Evolutionary conservation across 2,888 invertebrate genomes (phyloP), one percentile per base, ranked within the genome.

Genomic region (Tetragonisca angustula): DNA sequence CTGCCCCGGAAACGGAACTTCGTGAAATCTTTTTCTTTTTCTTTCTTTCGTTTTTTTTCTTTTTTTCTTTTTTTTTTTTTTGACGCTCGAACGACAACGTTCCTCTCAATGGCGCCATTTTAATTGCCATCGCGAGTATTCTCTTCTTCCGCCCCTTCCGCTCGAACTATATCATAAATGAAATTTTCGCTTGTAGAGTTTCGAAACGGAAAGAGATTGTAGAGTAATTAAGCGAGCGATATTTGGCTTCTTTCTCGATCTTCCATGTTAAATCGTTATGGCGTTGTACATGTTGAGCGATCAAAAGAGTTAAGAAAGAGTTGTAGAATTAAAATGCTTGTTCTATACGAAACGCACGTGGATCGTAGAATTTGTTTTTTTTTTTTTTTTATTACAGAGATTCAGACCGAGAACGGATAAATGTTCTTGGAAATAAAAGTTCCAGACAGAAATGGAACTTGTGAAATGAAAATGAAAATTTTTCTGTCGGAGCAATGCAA

Each of bases 1-100:
- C 69, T 81, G 77, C 70, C 32, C 54, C 49, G 75, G 56, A 54
- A 76, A 76, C 70, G 67, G 70, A 68, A 76, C 75, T 68, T 81
- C 3, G 76, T 50, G 67, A 70, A 79, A 72, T 74, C 73, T 65
- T 71, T 79, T 64, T 61, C 6, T 9, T 32, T 4, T 32, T 32
- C 32, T 78, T 43, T 43, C 43, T 43, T 43, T 27, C 27, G 27
- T 9, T 36, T 36, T 4, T 36, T 36, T 5, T 36, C 9, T 6
- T 36, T 36, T 36, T 36, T 36, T 36, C 36, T 36, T 36, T 36
- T 36, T 4, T 36, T 36, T 36, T 36, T 36, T 5, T 72, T 27
- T 64, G 62, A n/a, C 19, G 56, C 24, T 36, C 15, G 19, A 4
- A n/a, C 54, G 67, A 32, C 24, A 62, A 50, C 15, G 19, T n/a